Evolutionary conservation across 1,140 invertebrate species (phyloP).

Genomic region (Neomicropteryx cornuta): DNA sequence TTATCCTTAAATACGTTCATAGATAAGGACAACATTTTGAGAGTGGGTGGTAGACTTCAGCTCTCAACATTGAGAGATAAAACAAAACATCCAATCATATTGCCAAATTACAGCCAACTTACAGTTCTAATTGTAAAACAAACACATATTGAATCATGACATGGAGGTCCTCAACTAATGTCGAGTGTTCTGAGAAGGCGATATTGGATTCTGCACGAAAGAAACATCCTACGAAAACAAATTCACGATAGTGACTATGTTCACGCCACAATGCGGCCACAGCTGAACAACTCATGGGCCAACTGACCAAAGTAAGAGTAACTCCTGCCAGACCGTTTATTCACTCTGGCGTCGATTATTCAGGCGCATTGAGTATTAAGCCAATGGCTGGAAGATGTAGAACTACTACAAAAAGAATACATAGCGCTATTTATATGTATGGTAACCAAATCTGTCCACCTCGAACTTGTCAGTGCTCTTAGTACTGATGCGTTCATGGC

Average conservation of each 20-base stretch:
- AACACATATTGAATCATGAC: conserved; percentile 8
- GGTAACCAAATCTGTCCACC: conserved; percentile 20
- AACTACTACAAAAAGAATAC: conserved; percentile 16
- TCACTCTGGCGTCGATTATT: conserved; percentile 12
- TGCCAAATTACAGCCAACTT: conserved; percentile 2
- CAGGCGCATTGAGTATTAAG: no score
- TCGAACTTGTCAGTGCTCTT: conserved; percentile 19
- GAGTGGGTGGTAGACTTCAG: conserved; percentile 9
- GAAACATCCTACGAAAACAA: conserved; percentile 5
- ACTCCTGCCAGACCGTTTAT: conserved; percentile 11
- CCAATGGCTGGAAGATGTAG: no score
- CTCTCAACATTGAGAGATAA: conserved; percentile 5
- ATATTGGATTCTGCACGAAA: conserved; percentile 12
- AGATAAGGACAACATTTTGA: conserved; percentile 6
- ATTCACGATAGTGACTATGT: conserved; percentile 12
- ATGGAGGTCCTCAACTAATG: conserved; percentile 9
- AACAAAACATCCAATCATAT: conserved; percentile 9
- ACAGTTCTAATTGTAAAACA: conserved; percentile 9
- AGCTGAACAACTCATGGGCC: conserved; percentile 11
- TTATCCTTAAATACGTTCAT: conserved; percentile 4
- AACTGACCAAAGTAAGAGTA: conserved; percentile 8
- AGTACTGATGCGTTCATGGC: conserved; percentile 19
- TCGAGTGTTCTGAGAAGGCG: conserved; percentile 6
- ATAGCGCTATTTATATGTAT: conserved; percentile 21
- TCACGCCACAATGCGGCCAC: conserved; percentile 3